Evolutionary conservation across 1,140 invertebrate genomes (phyloP).

Genomic region (Parapsyche elsis): DNA sequence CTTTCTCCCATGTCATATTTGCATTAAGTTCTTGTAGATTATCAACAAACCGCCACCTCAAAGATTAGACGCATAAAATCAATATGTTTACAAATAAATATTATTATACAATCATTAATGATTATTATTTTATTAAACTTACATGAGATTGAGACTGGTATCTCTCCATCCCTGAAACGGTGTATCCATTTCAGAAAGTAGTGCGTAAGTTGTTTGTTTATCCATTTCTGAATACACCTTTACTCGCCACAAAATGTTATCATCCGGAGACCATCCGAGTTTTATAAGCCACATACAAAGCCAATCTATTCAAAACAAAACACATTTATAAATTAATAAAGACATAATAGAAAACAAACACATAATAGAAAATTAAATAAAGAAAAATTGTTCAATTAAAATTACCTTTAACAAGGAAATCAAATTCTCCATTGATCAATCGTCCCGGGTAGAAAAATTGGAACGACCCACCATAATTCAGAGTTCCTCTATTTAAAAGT

Average conservation of each 20-base stretch:
- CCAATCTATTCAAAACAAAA: slow-evolving; percentile 60
- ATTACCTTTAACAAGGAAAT: slow-evolving; percentile 67
- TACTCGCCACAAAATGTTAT: slow-evolving; percentile 63
- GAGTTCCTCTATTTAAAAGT: slow-evolving; percentile 64
- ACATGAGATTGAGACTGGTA: slow-evolving; percentile 74
- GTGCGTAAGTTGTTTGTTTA: slow-evolving; percentile 63
- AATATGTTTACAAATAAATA: not conserved
- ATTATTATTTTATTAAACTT: slow-evolving; percentile 51
- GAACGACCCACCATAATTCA: slow-evolving; percentile 72
- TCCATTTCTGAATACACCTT: slow-evolving; percentile 63
- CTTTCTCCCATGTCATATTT: slow-evolving; percentile 67
- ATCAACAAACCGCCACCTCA: slow-evolving; percentile 66
- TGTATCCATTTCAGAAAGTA: slow-evolving; percentile 70
- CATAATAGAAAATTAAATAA: not conserved
- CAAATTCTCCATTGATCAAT: slow-evolving; percentile 73
- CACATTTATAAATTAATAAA: not conserved
- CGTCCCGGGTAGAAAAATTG: slow-evolving; percentile 79
- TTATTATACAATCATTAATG: slow-evolving; percentile 1
- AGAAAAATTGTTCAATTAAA: not conserved
- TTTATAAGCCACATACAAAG: slow-evolving; percentile 64
- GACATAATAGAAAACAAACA: not conserved
- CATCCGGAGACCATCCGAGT: slow-evolving; percentile 63
- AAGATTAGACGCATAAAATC: not conserved
- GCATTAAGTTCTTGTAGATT: slow-evolving; percentile 65
- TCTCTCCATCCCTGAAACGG: slow-evolving; percentile 80